Evolutionary conservation across 2,113 vertebrate species (phyloP).

Genomic region (Pygoscelis adeliae): DNA sequence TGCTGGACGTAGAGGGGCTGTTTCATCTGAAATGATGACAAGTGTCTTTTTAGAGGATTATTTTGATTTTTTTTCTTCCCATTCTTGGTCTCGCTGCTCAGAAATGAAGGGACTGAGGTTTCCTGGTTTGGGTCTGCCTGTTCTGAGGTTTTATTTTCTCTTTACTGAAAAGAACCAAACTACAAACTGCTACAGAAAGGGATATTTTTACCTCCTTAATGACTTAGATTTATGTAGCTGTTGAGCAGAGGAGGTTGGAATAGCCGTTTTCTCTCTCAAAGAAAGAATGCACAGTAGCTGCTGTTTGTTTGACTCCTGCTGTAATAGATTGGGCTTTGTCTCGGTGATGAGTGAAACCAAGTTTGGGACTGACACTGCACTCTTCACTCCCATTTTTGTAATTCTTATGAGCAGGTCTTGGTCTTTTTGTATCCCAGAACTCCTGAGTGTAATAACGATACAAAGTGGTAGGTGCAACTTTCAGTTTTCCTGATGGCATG

Average conservation of each 20-base stretch:
- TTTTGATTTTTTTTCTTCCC: neutral
- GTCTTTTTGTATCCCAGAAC: neutral
- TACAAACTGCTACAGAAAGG: neutral
- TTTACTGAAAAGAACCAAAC: neutral
- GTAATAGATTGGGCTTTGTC: neutral
- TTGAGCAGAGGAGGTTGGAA: neutral
- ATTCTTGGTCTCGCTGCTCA: neutral
- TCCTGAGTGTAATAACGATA: neutral
- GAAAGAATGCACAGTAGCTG: neutral
- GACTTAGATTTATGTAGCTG: neutral
- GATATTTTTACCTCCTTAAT: neutral
- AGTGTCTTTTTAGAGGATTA: neutral
- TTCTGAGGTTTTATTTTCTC: neutral
- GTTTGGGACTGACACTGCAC: neutral
- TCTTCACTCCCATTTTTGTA: neutral
- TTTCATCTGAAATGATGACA: neutral
- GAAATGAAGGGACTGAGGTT: neutral
- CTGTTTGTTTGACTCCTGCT: neutral
- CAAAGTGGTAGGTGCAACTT: neutral
- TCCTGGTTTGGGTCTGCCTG: neutral
- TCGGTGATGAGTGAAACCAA: neutral
- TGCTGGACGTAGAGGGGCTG: neutral
- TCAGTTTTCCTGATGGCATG: neutral
- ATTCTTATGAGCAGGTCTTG: neutral
- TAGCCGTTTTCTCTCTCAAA: neutral